Base-by-base conservation (phyloP, 2,113 vertebrate species). In the Paracanthobrama guichenoti region DNA sequence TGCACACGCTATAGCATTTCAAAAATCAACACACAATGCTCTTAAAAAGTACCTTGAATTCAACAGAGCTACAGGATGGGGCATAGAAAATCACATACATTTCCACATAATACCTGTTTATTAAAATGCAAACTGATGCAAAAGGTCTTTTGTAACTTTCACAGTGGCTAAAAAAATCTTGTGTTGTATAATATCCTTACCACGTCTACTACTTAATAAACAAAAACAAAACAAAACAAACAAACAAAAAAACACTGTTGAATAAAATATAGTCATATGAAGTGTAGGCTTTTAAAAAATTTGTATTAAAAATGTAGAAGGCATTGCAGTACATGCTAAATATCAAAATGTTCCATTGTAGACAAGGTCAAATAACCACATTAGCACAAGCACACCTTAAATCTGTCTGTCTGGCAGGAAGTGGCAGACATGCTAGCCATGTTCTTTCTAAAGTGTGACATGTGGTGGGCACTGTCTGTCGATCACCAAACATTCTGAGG, bases 341-440 rank as follows among this genome's bases (percentile, higher is more conserved):
- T 18, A 44, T 11, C 3, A 71, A 71, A 71, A 22, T 22, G 8
- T 74, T 28, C n/a, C 39, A 39, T 39, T 64, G 64, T 59, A 67
- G 24, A 16, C 0, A 35, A 50, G 87, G 79, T 71, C 75, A 55
- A 4, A 74, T 44, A 44, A 60, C 55, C 46, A 85, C 48, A 86
- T 35, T 24, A 71, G 16, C 18, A 46, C 35, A 84, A 39, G 81
- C 26, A 71, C 67, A 79, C 24, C 50, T 9, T 20, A 18, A 78
- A 14, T 60, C 39, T 50, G 60, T 7, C 16, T 4, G 60, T 72
- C 69, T 86, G 87, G 87, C 69, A 88, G 87, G 87, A 88, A 86
- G 76, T 83, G 50, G 59, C 22, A 59, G 7, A 46, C 9, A 78
- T 28, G 24, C 42, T 28, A 42, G 18, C 42, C 55, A 28, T 84